Evolutionary conservation across 1,140 invertebrate genomes (phyloP).

Genomic region (Zaprionus inermis): DNA sequence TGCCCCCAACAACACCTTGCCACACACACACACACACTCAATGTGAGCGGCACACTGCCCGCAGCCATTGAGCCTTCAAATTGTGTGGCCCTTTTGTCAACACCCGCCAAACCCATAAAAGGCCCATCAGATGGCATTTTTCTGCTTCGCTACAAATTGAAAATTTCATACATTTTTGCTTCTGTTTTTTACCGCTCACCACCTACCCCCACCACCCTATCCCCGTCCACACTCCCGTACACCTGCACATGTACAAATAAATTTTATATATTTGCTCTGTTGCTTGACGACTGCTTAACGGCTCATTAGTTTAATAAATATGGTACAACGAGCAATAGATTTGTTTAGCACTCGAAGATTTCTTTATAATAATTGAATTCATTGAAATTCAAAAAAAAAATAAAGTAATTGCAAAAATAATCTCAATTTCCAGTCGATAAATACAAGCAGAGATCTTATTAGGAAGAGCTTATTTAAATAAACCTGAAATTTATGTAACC

Average conservation of each 20-base stretch:
- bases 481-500: not conserved
- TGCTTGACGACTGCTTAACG: slow-evolving; percentile 36
- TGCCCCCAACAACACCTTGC: slow-evolving; percentile 42
- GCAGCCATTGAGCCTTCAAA: slow-evolving; percentile 45
- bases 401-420: not conserved
- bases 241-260: not conserved
- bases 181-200: slow-evolving; percentile 16
- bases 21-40: slow-evolving; percentile 23
- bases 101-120: slow-evolving; percentile 49
- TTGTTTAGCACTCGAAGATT: slow-evolving; percentile 2
- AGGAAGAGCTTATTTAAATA: not conserved
- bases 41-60: slow-evolving; percentile 9
- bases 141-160: slow-evolving; percentile 63
- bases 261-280: slow-evolving; percentile 33
- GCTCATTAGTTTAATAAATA: slow-evolving; percentile 66
- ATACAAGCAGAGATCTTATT: not conserved
- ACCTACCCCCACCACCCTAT: too few relatives aligned
- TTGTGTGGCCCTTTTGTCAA: slow-evolving; percentile 54
- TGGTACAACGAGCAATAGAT: slow-evolving; percentile 28
- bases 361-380: too few relatives aligned
- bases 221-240: too few relatives aligned
- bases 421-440: not conserved
- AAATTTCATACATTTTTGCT: slow-evolving; percentile 53
- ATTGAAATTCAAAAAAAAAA: not conserved
- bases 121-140: slow-evolving; percentile 59